A percentile compares a stretch with the other conserved stretches of the same genome.
Conservation (phyloP, 2,888 invertebrate species). For the Limnephilus marmoratus region DNA sequence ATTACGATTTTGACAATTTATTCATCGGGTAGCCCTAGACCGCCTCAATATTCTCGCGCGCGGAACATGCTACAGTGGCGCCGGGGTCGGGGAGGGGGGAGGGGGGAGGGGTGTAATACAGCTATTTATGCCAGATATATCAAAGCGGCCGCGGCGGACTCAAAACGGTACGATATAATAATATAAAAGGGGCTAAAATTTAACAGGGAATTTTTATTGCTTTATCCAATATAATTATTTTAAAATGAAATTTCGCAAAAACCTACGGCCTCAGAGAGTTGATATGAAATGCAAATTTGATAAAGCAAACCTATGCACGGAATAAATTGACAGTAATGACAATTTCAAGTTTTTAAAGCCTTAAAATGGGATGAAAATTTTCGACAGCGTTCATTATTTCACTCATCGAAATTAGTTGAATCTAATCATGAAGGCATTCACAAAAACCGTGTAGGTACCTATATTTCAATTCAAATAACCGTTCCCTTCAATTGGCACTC, state of each 20-base stretch:
- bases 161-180: constrained; percentile 2
- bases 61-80: constrained; percentile 2
- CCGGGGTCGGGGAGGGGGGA: neutral
- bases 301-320: neutral
- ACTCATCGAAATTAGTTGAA: neutral
- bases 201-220: constrained; percentile 2
- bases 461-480: no score
- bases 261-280: neutral
- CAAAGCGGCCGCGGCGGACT: constrained; percentile 5
- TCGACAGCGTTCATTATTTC: neutral
- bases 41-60: constrained; percentile 42
- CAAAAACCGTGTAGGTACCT: neutral
- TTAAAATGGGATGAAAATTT: neutral
- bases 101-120: neutral
- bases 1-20: constrained; percentile 49
- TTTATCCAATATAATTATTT: neutral
- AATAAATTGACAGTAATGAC: neutral
- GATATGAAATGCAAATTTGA: neutral
- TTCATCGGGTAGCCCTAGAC: constrained; percentile 35
- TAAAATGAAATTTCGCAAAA: neutral
- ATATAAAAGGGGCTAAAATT: neutral
- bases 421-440: neutral
- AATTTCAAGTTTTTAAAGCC: neutral
- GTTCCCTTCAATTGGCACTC: no score
- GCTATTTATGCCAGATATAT: constrained; percentile 28